Base-by-base conservation (phyloP, 2,113 vertebrate species). In the Raja brachyura region DNA sequence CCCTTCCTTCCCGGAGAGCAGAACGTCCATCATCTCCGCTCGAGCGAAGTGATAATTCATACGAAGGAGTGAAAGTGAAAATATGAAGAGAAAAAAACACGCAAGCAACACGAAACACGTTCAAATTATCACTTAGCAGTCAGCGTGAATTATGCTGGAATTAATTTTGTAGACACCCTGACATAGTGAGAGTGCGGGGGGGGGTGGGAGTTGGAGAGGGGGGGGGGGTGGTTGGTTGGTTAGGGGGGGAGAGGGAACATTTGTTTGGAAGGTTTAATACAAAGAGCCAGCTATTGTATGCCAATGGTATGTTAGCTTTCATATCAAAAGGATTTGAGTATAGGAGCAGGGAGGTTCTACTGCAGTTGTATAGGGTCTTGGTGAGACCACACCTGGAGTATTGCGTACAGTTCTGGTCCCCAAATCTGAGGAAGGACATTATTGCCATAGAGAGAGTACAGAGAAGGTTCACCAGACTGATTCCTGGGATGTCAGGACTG, bases 81-180 rank as follows among this genome's bases (percentile, higher is more conserved):
- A 63, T 48, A 63, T 31, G 59, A 88, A 61, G 61, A 88, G 61
- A 88, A 73, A 63, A 88, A 73, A 63, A 86, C n/a, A 63, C 56
- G n/a, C 83, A 63, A 88, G 63, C 83, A 88, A 63, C 83, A 88
- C 59, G n/a, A 63, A 14, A 61, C 59, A 31, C n/a, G n/a, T 88
- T 56, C 59, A 88, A 88, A 88, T 88, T 88, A 88, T 88, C 83
- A 88, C 83, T 88, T 88, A 88, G 83, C 83, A 31, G 83, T 88
- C 5, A 61, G 83, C 83, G 83, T 6, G 83, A 88, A 88, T 63
- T 63, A 88, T 88, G 63, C 59, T 66, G 59, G 59, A 88, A 88
- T 88, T 88, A 88, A 88, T 88, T 88, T 88, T 9, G 18, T 63
- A 88, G 83, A 88, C 59, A 61, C 61, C 83, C 83, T 88, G 83